Percentiles rank a stretch among this genome's conserved stretches.
Conservation (phyloP, 2,113 vertebrate genomes). For the Mormyrus iriodes region DNA sequence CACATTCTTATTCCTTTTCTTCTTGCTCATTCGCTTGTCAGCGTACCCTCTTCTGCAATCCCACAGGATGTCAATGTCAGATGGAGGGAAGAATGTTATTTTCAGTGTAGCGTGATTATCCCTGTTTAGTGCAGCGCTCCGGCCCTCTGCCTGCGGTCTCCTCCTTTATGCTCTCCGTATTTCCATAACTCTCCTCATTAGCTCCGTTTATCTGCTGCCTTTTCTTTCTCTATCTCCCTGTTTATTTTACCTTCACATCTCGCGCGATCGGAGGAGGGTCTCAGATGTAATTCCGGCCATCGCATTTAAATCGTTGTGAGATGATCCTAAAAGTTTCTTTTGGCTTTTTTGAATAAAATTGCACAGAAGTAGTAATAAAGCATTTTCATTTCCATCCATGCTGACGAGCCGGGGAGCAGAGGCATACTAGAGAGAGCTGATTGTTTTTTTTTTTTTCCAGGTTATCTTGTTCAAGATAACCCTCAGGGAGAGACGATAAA, state of each 20-base stretch:
- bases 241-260: neutral
- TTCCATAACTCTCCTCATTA: neutral
- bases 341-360: neutral
- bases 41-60: constrained; percentile 15
- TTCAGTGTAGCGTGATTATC: neutral
- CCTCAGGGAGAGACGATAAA: neutral
- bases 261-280: neutral
- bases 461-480: neutral
- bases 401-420: neutral
- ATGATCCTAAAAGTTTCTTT: neutral
- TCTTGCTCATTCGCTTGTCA: constrained; percentile 12
- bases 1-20: neutral
- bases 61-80: constrained; percentile 10
- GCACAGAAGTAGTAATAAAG: neutral
- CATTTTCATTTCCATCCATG: neutral
- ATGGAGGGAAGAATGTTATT: neutral
- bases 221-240: constrained; percentile 22
- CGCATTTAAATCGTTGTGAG: neutral
- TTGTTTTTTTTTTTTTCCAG: neutral
- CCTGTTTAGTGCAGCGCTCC: neutral
- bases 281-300: neutral
- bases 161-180: constrained; percentile 13
- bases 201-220: neutral
- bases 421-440: neutral
- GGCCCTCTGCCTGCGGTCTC: neutral